Evolutionary conservation across 2,113 vertebrate species (phyloP).

Genomic region (Rhagologus leucostigma): DNA sequence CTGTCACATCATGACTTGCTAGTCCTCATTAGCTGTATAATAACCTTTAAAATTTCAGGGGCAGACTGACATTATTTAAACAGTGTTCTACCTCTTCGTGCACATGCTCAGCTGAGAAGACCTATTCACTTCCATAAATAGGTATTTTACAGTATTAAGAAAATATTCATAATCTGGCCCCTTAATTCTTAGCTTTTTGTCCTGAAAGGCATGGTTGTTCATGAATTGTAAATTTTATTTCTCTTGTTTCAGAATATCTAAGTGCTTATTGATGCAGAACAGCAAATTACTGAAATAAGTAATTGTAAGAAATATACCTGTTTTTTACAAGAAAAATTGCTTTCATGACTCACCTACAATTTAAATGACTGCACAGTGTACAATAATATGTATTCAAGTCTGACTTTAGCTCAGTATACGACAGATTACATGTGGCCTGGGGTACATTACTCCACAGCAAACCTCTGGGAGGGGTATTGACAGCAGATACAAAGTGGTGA

Average conservation of each 20-base stretch:
- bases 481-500: neutral
- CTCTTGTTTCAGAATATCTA: neutral
- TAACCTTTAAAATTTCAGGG: neutral
- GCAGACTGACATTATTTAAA: neutral
- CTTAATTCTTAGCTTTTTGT: neutral
- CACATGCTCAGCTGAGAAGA: neutral
- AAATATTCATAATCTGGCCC: neutral
- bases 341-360: neutral
- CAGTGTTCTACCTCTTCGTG: neutral
- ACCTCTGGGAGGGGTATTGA: neutral
- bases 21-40: constrained; percentile 1
- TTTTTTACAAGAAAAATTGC: neutral
- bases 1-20: neutral
- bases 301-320: neutral
- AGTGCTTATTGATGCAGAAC: neutral
- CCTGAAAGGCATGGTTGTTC: neutral
- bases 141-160: neutral
- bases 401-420: neutral
- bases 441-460: neutral
- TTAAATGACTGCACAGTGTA: neutral
- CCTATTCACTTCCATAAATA: neutral
- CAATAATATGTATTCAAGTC: neutral
- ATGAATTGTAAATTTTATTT: neutral
- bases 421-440: neutral
- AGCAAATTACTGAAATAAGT: neutral